A percentile compares a stretch with the other conserved stretches of the same genome.
phyloP scores from a whole-genome alignment of 2,797 vertebrate species.

The Coilia nasus region DNA sequence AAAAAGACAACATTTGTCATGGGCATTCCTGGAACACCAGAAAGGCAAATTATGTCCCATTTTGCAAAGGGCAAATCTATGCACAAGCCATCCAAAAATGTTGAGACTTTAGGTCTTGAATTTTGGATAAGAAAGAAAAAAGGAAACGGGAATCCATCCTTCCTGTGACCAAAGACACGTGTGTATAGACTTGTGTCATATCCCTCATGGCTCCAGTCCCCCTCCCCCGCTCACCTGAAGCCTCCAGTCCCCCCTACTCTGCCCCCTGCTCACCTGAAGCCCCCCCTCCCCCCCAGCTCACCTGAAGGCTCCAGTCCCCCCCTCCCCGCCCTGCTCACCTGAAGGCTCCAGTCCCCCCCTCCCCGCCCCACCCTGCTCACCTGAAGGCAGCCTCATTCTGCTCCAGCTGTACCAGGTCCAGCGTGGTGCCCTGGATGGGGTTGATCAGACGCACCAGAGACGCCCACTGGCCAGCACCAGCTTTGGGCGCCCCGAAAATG shows the following conservation, averaged over 20 bases:
- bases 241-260: background rate
- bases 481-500: constrained; percentile 96
- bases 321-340: constrained; percentile 78
- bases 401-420: constrained; percentile 95
- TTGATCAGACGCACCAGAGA: constrained; percentile 94
- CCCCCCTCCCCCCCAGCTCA: constrained; percentile 63
- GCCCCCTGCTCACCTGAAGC: no score
- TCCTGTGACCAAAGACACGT: no score
- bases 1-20: background rate
- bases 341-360: constrained; percentile 21
- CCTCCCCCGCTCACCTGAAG: constrained; percentile 77
- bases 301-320: constrained; percentile 70
- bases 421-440: constrained; percentile 92
- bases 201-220: no score
- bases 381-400: constrained; percentile 99
- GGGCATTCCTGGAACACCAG: no score
- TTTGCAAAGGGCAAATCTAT: no score
- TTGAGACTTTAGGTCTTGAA: no score
- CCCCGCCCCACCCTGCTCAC: constrained; percentile 68
- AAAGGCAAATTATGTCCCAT: no score
- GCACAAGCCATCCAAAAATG: no score
- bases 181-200: no score
- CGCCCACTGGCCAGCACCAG: constrained; percentile 96
- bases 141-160: no score
- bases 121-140: no score